These are phyloP conservation scores for Sebastes hopkinsi DNA, from an alignment of 2,797 vertebrate species.

Conservation along the genomic window DNA sequence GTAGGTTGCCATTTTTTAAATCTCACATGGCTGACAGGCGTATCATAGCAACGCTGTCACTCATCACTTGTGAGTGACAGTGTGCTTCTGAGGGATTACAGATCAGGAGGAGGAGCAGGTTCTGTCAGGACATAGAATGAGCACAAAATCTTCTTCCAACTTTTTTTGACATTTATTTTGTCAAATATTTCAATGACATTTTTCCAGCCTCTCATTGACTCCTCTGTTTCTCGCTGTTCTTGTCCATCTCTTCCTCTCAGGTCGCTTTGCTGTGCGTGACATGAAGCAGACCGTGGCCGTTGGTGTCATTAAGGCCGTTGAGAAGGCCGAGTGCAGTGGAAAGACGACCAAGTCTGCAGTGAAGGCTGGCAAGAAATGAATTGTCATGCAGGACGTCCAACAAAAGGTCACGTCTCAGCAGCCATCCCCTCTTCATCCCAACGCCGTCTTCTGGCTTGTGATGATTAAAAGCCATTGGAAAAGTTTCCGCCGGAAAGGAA, in stretches of 20 bases:
- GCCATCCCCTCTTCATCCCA: slow-evolving; percentile 20
- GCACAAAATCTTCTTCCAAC: background rate
- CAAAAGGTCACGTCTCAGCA: slow-evolving; percentile 30
- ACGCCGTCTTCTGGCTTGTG: slow-evolving; percentile 74
- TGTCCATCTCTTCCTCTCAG: slow-evolving; percentile 38
- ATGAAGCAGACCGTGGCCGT: slow-evolving; percentile 86
- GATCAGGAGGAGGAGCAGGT: background rate
- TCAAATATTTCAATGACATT: background rate
- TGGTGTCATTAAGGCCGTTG: slow-evolving; percentile 79
- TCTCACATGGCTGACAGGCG: too few species aligned
- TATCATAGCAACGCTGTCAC: too few species aligned
- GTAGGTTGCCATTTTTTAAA: too few species aligned
- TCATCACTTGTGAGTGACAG: too few species aligned
- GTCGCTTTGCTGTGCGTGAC: slow-evolving; percentile 82
- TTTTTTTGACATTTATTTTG: background rate
- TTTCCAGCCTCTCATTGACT: background rate
- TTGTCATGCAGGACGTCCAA: slow-evolving; percentile 50
- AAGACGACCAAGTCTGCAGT: slow-evolving; percentile 82
- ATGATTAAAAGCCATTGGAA: slow-evolving; percentile 84
- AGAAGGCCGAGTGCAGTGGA: slow-evolving; percentile 57
- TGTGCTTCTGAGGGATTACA: too few species aligned
- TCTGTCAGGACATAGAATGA: background rate
- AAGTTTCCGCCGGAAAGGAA: slow-evolving; percentile 84
- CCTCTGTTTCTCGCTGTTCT: background rate
- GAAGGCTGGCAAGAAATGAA: slow-evolving; percentile 80